Conservation (phyloP, 1,140 invertebrate genomes). For the Drosophila obscura region DNA sequence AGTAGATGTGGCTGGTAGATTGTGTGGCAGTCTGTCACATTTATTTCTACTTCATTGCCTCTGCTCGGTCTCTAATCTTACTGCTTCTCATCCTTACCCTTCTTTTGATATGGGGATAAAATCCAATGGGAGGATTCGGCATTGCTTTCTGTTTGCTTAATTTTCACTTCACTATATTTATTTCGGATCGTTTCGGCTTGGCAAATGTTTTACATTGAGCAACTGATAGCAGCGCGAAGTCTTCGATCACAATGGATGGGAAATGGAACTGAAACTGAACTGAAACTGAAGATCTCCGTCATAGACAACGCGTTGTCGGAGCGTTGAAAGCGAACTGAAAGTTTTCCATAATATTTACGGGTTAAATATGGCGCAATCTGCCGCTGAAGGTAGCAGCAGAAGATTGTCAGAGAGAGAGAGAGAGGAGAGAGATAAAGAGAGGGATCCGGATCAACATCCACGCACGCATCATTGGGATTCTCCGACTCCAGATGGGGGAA, state of each 20-base stretch:
- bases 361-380: constrained; percentile 59
- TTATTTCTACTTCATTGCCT: neutral
- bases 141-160: constrained; percentile 28
- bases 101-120: constrained; percentile 71
- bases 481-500: constrained; percentile 10
- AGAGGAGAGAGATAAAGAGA: constrained; percentile 22
- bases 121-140: constrained; percentile 74
- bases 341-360: constrained; percentile 73
- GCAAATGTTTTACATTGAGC: constrained; percentile 10
- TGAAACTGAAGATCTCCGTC: constrained; percentile 1
- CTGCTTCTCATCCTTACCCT: constrained; percentile 53
- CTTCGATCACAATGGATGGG: constrained; percentile 2
- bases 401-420: constrained; percentile 16
- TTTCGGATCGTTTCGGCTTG: neutral
- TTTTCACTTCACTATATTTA: neutral
- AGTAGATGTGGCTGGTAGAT: too few species aligned
- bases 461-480: constrained; percentile 38
- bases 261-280: neutral
- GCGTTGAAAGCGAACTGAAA: constrained; percentile 73
- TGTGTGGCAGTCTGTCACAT: too few species aligned
- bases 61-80: too few species aligned
- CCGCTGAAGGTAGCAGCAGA: constrained; percentile 11
- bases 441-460: constrained; percentile 13
- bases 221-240: constrained; percentile 23
- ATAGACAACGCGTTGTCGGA: constrained; percentile 47